phyloP scores from a whole-genome alignment of 2,888 invertebrate species.

The Neria commutata region DNA sequence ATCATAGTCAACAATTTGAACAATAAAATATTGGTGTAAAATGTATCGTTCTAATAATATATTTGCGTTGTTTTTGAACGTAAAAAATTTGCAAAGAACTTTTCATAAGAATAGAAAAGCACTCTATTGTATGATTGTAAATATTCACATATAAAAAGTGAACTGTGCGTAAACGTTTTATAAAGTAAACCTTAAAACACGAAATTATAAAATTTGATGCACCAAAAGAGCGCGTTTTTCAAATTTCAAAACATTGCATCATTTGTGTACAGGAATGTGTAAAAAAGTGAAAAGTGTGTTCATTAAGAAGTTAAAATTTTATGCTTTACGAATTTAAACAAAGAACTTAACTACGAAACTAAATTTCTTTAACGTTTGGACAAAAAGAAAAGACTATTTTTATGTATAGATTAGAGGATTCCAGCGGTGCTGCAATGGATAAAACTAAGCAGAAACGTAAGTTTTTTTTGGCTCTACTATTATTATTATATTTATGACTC shows the following conservation, averaged over 20 bases:
- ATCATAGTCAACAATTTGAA: slow-evolving; percentile 1
- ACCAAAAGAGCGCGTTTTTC: no score
- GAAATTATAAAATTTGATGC: no score
- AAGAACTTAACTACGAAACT: neutral
- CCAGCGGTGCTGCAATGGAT: slow-evolving; percentile 60
- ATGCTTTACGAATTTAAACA: neutral
- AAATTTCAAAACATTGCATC: no score
- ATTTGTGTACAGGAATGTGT: neutral
- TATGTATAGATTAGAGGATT: slow-evolving; percentile 60
- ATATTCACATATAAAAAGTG: neutral
- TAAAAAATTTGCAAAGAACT: slow-evolving; percentile 43
- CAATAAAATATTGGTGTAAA: slow-evolving; percentile 29
- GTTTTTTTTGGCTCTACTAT: no score
- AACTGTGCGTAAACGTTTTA: neutral
- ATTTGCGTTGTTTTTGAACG: slow-evolving; percentile 44
- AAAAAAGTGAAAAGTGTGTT: neutral
- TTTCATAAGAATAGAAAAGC: slow-evolving; percentile 12
- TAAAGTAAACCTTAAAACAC: no score
- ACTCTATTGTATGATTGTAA: neutral
- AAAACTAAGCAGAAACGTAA: slow-evolving; percentile 61
- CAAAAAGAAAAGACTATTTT: slow-evolving; percentile 34
- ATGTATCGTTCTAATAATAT: slow-evolving; percentile 44
- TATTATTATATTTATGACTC: no score
- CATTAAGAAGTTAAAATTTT: neutral
- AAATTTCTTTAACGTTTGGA: slow-evolving; percentile 20